phyloP scores from a whole-genome alignment of 2,888 invertebrate genomes.

The Spodoptera picta region DNA sequence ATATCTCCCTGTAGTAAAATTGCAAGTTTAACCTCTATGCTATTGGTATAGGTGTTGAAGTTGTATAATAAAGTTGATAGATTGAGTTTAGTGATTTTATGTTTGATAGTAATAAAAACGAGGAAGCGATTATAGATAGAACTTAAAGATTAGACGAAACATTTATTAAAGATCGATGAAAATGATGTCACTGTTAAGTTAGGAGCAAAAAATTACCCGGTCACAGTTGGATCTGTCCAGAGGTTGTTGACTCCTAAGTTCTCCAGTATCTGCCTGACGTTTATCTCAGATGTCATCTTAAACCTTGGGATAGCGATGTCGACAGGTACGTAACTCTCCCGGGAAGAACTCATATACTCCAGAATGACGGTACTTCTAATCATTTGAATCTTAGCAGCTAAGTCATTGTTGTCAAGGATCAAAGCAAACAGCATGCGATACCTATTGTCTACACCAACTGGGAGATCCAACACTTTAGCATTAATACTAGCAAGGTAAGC shows the following conservation, averaged over 20 bases:
- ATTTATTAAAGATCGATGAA: too few relatives aligned
- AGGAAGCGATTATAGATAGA: too few relatives aligned
- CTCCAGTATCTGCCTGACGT: constrained; percentile 22
- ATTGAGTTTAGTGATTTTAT: too few relatives aligned
- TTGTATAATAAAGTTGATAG: too few relatives aligned
- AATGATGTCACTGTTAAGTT: background rate
- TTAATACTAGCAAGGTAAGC: constrained; percentile 12
- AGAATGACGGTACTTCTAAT: constrained; percentile 1
- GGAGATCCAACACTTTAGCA: constrained; percentile 22
- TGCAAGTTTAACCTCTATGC: background rate
- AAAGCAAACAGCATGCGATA: constrained; percentile 31
- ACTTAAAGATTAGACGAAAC: too few relatives aligned
- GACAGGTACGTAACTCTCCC: constrained; percentile 25
- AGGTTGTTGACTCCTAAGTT: constrained; percentile 19
- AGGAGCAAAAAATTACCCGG: constrained; percentile 16
- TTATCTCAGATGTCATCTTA: constrained; percentile 20
- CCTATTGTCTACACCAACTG: constrained; percentile 24
- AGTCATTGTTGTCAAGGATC: background rate
- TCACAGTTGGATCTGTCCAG: constrained; percentile 24
- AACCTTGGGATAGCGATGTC: constrained; percentile 38
- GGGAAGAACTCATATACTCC: constrained; percentile 12
- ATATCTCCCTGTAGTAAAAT: constrained; percentile 46
- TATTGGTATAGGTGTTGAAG: too few relatives aligned
- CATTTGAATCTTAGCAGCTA: background rate
- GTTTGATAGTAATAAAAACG: too few relatives aligned